These are phyloP conservation scores for Cryptophagus acutangulus DNA, from an alignment of 2,888 invertebrate genomes.

Conservation along the genomic window DNA sequence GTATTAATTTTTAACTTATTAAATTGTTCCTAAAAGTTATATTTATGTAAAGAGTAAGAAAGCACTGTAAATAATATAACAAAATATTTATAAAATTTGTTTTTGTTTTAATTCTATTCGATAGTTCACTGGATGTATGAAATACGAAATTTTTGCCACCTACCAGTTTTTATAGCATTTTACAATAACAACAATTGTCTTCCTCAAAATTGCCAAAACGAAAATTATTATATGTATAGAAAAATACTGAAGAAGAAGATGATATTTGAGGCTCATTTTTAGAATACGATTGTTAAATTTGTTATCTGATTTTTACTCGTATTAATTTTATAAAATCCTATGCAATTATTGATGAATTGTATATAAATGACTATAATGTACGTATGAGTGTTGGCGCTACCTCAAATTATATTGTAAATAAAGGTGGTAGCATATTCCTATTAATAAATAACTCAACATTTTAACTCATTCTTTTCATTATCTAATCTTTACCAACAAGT, in stretches of 20 bases:
- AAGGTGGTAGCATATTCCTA: conserved; percentile 49
- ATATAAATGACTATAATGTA: conserved; percentile 10
- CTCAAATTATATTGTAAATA: conserved; percentile 43
- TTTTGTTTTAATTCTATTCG: conserved; percentile 12
- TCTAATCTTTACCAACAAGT: too few species aligned
- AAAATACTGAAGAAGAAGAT: too few species aligned
- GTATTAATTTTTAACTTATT: conserved; percentile 4
- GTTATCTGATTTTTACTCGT: too few species aligned
- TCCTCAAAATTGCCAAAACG: conserved; percentile 17
- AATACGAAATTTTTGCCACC: conserved; percentile 3
- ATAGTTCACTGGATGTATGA: conserved; percentile 13
- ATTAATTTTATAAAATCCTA: too few species aligned
- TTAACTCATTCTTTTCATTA: conserved; percentile 21
- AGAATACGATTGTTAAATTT: too few species aligned
- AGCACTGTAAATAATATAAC: conserved; percentile 17
- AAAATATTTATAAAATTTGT: conserved; percentile 11
- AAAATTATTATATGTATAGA: too few species aligned
- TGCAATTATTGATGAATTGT: too few species aligned
- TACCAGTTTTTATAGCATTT: conserved; percentile 11
- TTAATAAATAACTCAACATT: conserved; percentile 41
- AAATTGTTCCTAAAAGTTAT: conserved; percentile 22
- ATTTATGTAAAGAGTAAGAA: conserved; percentile 4
- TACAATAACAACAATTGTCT: conserved; percentile 13
- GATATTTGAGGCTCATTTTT: too few species aligned
- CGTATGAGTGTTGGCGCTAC: conserved; percentile 42